Percentiles rank a stretch among this genome's conserved stretches.
Evolutionary conservation across 2,888 invertebrate genomes (phyloP).

Genomic region (Azorinus chamasolen): DNA sequence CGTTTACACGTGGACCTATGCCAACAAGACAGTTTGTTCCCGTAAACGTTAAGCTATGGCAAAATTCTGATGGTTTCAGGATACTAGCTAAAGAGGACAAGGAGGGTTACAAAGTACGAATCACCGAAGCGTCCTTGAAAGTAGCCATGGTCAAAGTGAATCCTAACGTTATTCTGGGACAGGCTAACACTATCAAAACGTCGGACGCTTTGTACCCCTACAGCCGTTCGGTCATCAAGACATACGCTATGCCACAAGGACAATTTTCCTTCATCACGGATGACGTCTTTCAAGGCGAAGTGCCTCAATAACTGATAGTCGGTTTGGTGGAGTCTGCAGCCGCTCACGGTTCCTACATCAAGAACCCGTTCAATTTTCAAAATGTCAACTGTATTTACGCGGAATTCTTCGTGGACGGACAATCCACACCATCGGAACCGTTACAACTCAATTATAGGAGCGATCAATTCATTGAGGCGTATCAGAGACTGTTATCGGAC

Average conservation of each 20-base stretch:
- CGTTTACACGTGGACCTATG: constrained; percentile 32
- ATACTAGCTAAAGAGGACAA: background rate
- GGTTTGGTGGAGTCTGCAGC: constrained; percentile 31
- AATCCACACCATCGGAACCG: constrained; percentile 29
- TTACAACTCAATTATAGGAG: constrained; percentile 33
- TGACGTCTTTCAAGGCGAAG: constrained; percentile 41
- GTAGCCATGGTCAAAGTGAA: too few relatives aligned
- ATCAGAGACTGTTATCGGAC: constrained; percentile 11
- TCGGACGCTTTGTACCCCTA: constrained; percentile 39
- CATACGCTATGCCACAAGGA: too few relatives aligned
- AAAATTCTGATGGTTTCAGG: constrained; percentile 11
- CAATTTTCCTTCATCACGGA: constrained; percentile 34
- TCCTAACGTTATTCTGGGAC: too few relatives aligned
- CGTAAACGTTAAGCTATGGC: constrained; percentile 28
- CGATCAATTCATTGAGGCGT: constrained; percentile 7
- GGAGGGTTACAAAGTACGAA: constrained; percentile 21
- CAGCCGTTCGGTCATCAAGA: too few relatives aligned
- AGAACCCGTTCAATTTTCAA: constrained; percentile 39
- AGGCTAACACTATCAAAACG: constrained; percentile 18
- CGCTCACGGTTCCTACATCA: constrained; percentile 23
- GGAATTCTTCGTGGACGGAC: constrained; percentile 37
- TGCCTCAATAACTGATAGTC: constrained; percentile 36
- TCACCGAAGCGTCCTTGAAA: too few relatives aligned
- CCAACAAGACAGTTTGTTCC: constrained; percentile 50
- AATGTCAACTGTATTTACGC: constrained; percentile 34